phyloP scores from a whole-genome alignment of 1,140 invertebrate species.

The Phortica variegata region DNA sequence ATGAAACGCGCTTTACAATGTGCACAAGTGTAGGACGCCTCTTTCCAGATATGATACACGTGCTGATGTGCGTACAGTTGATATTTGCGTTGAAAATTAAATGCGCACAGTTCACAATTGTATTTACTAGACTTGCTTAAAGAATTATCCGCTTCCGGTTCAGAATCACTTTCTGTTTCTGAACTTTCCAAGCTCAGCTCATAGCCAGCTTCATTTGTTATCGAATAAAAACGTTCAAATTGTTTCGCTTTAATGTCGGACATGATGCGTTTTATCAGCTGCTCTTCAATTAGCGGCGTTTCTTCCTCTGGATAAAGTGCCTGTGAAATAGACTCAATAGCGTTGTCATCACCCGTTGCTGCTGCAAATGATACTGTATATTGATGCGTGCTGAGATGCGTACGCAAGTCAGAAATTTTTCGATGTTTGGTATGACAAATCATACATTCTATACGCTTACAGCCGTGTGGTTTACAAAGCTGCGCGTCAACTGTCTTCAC shows the following conservation, averaged over 20 bases:
- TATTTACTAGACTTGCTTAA: neutral
- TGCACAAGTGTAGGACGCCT: slow-evolving; percentile 20
- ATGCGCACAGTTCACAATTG: slow-evolving; percentile 57
- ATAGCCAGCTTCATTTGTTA: slow-evolving; percentile 42
- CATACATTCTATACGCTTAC: slow-evolving; percentile 47
- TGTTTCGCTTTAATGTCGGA: slow-evolving; percentile 25
- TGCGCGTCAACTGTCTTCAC: neutral
- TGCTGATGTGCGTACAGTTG: slow-evolving; percentile 40
- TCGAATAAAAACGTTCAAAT: slow-evolving; percentile 40
- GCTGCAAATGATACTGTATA: slow-evolving; percentile 11
- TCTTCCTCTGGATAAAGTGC: slow-evolving; percentile 35
- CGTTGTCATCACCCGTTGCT: slow-evolving; percentile 9
- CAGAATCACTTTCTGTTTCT: slow-evolving; percentile 42
- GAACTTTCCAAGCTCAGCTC: slow-evolving; percentile 44
- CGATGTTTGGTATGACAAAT: slow-evolving; percentile 42
- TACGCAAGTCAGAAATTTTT: slow-evolving; percentile 38
- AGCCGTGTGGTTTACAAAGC: slow-evolving; percentile 36
- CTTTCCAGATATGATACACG: slow-evolving; percentile 29
- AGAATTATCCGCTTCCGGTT: slow-evolving; percentile 1
- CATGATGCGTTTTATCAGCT: slow-evolving; percentile 28
- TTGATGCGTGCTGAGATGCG: slow-evolving; percentile 31
- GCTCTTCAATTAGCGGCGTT: slow-evolving; percentile 5
- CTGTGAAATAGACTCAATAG: slow-evolving; percentile 11
- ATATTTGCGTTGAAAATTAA: slow-evolving; percentile 49
- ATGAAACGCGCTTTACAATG: slow-evolving; percentile 39